phyloP scores from a whole-genome alignment of 2,797 vertebrate species.

The Siniperca undulata region DNA sequence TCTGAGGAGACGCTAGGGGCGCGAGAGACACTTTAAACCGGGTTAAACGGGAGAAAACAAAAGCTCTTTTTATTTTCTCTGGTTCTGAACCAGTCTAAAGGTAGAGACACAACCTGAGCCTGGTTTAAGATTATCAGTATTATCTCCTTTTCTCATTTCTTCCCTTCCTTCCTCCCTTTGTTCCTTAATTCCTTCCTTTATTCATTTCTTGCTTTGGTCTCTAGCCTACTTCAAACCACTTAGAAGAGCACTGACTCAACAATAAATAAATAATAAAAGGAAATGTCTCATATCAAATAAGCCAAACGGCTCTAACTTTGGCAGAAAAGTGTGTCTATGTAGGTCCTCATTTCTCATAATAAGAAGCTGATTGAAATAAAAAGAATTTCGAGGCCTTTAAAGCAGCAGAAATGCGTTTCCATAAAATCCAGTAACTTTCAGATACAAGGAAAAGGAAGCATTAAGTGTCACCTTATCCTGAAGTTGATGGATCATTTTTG shows the following conservation, averaged over 20 bases:
- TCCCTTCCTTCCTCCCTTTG: neutral
- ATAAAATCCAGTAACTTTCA: neutral
- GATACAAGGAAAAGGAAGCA: conserved; percentile 11
- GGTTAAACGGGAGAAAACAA: conserved; percentile 14
- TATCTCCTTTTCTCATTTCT: rapidly evolving
- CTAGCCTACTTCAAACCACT: neutral
- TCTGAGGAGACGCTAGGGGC: conserved; percentile 54
- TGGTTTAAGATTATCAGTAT: neutral
- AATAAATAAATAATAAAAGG: neutral
- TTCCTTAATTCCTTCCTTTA: neutral
- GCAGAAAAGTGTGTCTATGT: neutral
- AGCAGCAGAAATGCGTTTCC: neutral
- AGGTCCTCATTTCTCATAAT: neutral
- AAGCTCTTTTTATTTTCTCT: neutral
- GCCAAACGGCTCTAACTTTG: neutral
- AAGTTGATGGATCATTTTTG: neutral
- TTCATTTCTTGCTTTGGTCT: too few species aligned
- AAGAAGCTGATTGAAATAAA: neutral
- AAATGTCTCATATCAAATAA: neutral
- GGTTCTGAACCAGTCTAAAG: neutral
- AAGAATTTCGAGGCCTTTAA: neutral
- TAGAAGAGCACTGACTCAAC: neutral
- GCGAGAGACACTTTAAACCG: conserved; percentile 38
- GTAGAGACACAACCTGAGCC: too few species aligned
- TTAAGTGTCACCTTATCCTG: neutral